These are phyloP conservation scores for Plagiodera versicolora DNA, from an alignment of 2,888 invertebrate genomes.

Conservation along the genomic window DNA sequence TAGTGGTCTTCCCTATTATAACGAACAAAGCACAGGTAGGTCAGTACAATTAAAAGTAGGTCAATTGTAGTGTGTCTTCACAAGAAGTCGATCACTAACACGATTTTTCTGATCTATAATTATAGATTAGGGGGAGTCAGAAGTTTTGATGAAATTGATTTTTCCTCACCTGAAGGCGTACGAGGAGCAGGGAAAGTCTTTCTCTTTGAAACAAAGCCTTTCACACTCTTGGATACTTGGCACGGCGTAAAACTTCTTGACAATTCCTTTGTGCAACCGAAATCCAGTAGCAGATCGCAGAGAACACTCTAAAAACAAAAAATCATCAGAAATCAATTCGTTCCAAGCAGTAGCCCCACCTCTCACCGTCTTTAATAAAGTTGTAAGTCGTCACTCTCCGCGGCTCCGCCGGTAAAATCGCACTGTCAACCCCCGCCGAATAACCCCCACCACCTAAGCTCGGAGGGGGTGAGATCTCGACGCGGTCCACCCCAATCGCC, in stretches of 20 bases:
- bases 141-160: too few relatives aligned
- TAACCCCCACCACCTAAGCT: background rate
- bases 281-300: constrained; percentile 75
- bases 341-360: too few relatives aligned
- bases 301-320: constrained; percentile 66
- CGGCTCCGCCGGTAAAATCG: constrained; percentile 44
- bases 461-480: background rate
- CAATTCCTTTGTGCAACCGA: constrained; percentile 68
- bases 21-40: too few relatives aligned
- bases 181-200: constrained; percentile 72
- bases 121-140: too few relatives aligned
- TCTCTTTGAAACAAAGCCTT: constrained; percentile 70
- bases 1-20: too few relatives aligned
- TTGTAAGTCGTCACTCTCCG: constrained; percentile 39
- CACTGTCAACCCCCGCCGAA: constrained; percentile 31
- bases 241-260: constrained; percentile 66
- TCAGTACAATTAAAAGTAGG: too few relatives aligned
- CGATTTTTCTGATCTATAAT: too few relatives aligned
- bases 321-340: too few relatives aligned
- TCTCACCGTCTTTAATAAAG: constrained; percentile 49
- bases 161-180: constrained; percentile 71
- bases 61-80: too few relatives aligned
- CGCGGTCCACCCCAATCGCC: background rate
- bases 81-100: too few relatives aligned
- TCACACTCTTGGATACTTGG: constrained; percentile 77